Base-by-base conservation (phyloP, 2,888 invertebrate species). In the Caenorhabditis sinica region DNA sequence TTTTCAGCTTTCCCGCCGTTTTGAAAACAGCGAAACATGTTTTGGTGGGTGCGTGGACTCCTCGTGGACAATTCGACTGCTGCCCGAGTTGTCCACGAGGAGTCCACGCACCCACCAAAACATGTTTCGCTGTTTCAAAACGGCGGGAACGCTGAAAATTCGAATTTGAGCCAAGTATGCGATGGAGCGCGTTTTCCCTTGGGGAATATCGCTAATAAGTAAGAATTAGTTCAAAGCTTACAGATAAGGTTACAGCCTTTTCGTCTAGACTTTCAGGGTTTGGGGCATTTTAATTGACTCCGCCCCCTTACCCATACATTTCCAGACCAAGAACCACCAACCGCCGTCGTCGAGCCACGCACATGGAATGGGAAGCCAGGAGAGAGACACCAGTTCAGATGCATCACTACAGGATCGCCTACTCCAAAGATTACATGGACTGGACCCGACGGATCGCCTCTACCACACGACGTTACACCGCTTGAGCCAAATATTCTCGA, bases 351-450 rank as follows among this genome's bases (percentile, higher is more conserved):
- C 23, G 91, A 90, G 72, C 92, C 92, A 25, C 86, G 91, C 20
- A 89, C 90, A 9, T 92, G 92, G 91, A 92, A 92, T 68, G 92
- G 92, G 56, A 88, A 91, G 73, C 90, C 91, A n/a, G 92, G 92
- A 69, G 90, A 91, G 23, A 68, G 86, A 3, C 91, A 92, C 60
- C 90, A 91, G 79, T 92, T 92, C 88, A 84, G 87, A 74, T 92
- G 92, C 73, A 88, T 90, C 74, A 88, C 88, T 53, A 91, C 92
- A 51, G 92, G 92, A 76, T 80, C 86, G 28, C 92, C 92, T 36
- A 86, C 90, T 36, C 92, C 92, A 71, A 86, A 90, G 84, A 87
- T 92, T 61, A 84, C 85, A 28, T 92, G 92, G 92, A 89, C 87
- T 61, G 92, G 92, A 63, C 92, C 92, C 45, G 82, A 88, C 66